These are phyloP conservation scores for Entelurus aequoreus DNA, from an alignment of 2,113 vertebrate genomes.

Conservation along the genomic window DNA sequence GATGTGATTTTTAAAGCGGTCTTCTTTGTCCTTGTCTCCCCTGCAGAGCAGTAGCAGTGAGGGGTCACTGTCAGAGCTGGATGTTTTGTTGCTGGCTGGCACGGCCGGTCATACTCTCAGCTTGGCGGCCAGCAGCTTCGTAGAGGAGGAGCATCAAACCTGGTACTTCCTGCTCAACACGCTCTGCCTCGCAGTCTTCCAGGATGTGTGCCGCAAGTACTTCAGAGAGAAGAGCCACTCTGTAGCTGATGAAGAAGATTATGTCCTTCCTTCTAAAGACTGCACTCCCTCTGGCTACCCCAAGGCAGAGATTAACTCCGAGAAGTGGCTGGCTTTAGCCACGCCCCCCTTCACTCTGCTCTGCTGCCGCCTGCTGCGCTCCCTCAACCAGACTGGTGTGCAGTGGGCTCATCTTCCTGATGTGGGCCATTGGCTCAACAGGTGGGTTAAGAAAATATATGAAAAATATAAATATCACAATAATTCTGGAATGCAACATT, in stretches of 20 bases:
- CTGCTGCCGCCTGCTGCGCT: conserved; percentile 87
- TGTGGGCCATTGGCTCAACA: conserved; percentile 93
- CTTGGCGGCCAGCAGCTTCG: conserved; percentile 88
- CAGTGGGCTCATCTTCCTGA: conserved; percentile 92
- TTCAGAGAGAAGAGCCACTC: conserved; percentile 54
- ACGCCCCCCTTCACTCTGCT: conserved; percentile 81
- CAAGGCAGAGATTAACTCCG: conserved; percentile 39
- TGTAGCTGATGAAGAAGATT: conserved; percentile 46
- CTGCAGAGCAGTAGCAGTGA: conserved; percentile 31
- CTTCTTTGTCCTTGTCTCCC: conserved; percentile 32
- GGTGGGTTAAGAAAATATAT: conserved; percentile 55
- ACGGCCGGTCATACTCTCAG: conserved; percentile 85
- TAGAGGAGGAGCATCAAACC: conserved; percentile 96
- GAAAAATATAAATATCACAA: no score
- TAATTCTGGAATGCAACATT: no score
- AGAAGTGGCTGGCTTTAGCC: conserved; percentile 82
- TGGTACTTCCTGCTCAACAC: conserved; percentile 96
- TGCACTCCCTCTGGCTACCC: conserved; percentile 11
- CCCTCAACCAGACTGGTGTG: conserved; percentile 91
- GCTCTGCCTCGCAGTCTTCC: conserved; percentile 83
- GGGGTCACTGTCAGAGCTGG: conserved; percentile 81
- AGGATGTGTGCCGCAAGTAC: conserved; percentile 81
- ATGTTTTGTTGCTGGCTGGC: conserved; percentile 79
- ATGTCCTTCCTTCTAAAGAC: conserved; percentile 45
- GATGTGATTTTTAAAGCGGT: background rate